These are phyloP conservation scores for Podotricha telesiphe DNA, from an alignment of 2,888 invertebrate species.

Conservation along the genomic window DNA sequence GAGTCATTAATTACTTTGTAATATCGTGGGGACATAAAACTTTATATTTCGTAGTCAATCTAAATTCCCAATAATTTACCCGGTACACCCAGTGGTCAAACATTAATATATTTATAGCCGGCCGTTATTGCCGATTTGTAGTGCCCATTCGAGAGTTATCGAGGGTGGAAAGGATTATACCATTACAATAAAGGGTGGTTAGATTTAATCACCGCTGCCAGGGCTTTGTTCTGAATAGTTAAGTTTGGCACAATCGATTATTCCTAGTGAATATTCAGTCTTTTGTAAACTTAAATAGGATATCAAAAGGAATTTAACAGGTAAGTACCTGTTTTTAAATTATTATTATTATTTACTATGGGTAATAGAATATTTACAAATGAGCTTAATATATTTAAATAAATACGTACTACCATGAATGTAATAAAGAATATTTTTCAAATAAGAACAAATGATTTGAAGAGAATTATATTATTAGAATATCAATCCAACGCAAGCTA, in stretches of 20 bases:
- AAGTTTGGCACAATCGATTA: conserved; percentile 30
- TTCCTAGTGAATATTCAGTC: conserved; percentile 8
- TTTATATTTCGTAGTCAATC: conserved; percentile 7
- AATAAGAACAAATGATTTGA: too few species aligned
- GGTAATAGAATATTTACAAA: too few species aligned
- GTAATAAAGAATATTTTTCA: too few species aligned
- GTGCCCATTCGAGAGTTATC: conserved; percentile 44
- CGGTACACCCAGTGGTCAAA: conserved; percentile 36
- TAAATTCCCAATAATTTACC: conserved; percentile 17
- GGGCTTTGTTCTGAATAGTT: conserved; percentile 44
- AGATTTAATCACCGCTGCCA: conserved; percentile 49
- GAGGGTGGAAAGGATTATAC: conserved; percentile 46
- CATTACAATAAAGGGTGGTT: conserved; percentile 51
- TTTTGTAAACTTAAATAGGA: conserved; percentile 11
- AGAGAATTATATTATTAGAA: too few species aligned
- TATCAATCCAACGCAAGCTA: too few species aligned
- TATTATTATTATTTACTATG: not conserved
- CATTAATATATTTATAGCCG: conserved; percentile 51
- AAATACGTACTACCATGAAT: too few species aligned
- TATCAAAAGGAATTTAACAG: not conserved
- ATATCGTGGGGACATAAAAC: not conserved
- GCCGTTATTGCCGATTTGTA: conserved; percentile 43
- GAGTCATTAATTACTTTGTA: not conserved
- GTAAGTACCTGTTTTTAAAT: not conserved
- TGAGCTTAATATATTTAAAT: too few species aligned